Conservation (phyloP, 2,113 vertebrate genomes). For the Balaeniceps rex region DNA sequence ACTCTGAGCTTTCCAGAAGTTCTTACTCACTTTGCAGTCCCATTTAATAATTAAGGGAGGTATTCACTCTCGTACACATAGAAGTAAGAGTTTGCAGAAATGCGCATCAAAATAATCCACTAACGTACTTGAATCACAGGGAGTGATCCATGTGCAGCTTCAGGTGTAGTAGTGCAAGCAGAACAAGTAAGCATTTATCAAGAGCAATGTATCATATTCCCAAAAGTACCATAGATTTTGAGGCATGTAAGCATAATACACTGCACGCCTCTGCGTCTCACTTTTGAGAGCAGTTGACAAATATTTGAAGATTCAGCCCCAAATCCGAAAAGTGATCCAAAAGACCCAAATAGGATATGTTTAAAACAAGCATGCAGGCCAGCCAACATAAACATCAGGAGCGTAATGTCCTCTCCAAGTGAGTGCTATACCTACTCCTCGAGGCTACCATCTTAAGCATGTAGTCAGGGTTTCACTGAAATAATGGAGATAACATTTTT, state of each 20-base stretch:
- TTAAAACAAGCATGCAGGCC: neutral
- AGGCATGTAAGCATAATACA: neutral
- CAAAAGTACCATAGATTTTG: neutral
- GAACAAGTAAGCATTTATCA: neutral
- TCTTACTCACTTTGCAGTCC: neutral
- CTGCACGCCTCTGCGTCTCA: accelerated
- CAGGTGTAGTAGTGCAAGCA: neutral
- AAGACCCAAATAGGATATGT: neutral
- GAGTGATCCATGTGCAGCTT: neutral
- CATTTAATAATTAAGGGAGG: neutral
- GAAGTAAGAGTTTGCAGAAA: neutral
- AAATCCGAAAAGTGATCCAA: neutral
- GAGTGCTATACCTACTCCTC: neutral
- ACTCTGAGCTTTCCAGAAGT: neutral
- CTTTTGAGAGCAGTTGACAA: neutral
- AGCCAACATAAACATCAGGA: constrained; percentile 36
- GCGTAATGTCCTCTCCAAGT: neutral
- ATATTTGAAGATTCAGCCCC: neutral
- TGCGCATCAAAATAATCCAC: neutral
- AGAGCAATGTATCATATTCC: neutral
- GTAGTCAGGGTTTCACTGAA: neutral
- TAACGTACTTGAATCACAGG: neutral
- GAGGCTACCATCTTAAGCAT: neutral
- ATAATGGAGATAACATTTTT: neutral
- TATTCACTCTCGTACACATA: neutral